Evolutionary conservation across 1,140 invertebrate genomes (phyloP).

Genomic region (Bathynomus jamesi): DNA sequence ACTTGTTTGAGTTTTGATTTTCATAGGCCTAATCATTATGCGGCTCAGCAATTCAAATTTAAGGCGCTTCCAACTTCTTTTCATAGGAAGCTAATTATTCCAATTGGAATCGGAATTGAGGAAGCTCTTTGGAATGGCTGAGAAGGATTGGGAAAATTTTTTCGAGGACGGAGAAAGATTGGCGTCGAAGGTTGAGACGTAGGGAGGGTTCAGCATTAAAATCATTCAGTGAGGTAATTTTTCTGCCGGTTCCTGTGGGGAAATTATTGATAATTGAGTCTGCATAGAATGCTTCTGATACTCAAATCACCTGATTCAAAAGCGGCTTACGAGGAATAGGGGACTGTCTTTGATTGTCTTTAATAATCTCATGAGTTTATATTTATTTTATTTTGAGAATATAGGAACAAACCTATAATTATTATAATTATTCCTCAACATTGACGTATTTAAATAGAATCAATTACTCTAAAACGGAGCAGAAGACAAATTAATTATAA

Average conservation of each 20-base stretch:
- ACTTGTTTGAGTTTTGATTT: slow-evolving; percentile 3
- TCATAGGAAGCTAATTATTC: slow-evolving; percentile 28
- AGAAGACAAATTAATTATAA: neutral
- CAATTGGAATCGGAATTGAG: slow-evolving; percentile 3
- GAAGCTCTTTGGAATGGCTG: neutral
- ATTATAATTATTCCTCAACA: too few relatives aligned
- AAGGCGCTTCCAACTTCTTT: slow-evolving; percentile 20
- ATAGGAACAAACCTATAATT: too few relatives aligned
- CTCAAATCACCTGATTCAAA: too few relatives aligned
- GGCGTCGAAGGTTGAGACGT: neutral
- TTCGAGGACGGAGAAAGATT: neutral
- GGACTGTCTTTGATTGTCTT: too few relatives aligned
- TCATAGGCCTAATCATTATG: slow-evolving; percentile 27
- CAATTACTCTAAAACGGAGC: too few relatives aligned
- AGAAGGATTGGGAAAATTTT: neutral
- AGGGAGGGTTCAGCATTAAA: neutral
- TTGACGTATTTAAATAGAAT: too few relatives aligned
- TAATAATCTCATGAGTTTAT: too few relatives aligned
- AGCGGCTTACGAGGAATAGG: too few relatives aligned
- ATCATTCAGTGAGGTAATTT: neutral
- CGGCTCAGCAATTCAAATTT: slow-evolving; percentile 32
- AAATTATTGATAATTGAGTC: neutral
- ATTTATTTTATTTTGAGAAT: too few relatives aligned
- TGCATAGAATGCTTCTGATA: too few relatives aligned
- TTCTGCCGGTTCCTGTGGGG: neutral